Evolutionary conservation across 2,113 vertebrate genomes (phyloP), one percentile per base, ranked within the genome.

Genomic region (Hirundichthys speculiger): DNA sequence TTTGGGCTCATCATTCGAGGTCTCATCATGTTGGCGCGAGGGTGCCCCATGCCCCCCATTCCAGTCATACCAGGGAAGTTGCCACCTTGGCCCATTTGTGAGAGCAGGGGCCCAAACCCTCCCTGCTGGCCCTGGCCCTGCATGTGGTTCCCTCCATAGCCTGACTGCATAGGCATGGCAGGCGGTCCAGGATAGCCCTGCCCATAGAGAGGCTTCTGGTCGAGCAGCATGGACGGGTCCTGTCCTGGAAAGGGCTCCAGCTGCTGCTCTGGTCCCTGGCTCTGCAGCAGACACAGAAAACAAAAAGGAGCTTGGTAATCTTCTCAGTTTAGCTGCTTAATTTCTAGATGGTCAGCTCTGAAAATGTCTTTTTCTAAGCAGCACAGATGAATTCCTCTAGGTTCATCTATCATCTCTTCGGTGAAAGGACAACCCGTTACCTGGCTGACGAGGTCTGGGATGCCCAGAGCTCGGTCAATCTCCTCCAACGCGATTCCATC

Each of bases 391-490:
- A 68, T 59, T 64, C 72, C 58, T 57, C 24, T 25, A 65, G 67
- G n/a, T n/a, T n/a, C n/a, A n/a, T n/a, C n/a, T n/a, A n/a, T n/a
- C n/a, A n/a, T n/a, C n/a, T n/a, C n/a, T n/a, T n/a, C n/a, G n/a
- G n/a, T n/a, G n/a, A n/a, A n/a, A n/a, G n/a, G n/a, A n/a, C n/a
- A n/a, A n/a, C n/a, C n/a, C n/a, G 20, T 19, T 82, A 98, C 98
- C 92, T 98, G 98, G 87, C 94, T 96, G 69, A 99, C 96, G 6
- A 99, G 95, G 71, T 99, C 97, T 38, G 97, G 96, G 84, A 99
- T 99, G 70, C 98, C 98, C 52, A 99, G 86, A 2, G 97, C 98
- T 83, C 96, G 92, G 88, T 99, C 98, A 9, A 99, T 99, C 89
- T 98, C 97, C 81, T 98, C 96, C 72, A 99, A 89, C 13, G 95